A percentile compares a stretch with the other conserved stretches of the same genome.
phyloP scores from a whole-genome alignment of 2,797 vertebrate genomes.

The Hippopotamyrus pictus region DNA sequence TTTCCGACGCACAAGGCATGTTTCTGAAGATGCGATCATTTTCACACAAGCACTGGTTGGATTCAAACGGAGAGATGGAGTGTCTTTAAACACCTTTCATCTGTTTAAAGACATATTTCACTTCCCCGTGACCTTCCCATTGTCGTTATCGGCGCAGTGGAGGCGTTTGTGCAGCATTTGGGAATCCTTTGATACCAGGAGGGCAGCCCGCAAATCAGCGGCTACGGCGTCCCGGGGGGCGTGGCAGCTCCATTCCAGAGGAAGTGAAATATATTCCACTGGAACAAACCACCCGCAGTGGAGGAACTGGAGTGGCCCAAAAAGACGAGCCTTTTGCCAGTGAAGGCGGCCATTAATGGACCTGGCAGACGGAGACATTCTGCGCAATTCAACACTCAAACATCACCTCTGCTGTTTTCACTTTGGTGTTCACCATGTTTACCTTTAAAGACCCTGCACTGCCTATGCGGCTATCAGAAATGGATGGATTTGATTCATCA shows the following conservation, averaged over 20 bases:
- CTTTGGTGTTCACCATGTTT: background rate
- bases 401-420: background rate
- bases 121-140: background rate
- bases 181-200: conserved; percentile 41
- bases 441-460: background rate
- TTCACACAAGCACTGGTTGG: background rate
- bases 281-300: conserved; percentile 52
- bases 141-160: background rate
- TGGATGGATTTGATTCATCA: background rate
- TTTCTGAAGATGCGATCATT: background rate
- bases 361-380: background rate
- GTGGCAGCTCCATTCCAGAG: conserved; percentile 56
- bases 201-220: conserved; percentile 58
- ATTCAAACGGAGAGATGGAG: background rate
- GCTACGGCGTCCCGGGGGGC: conserved; percentile 57
- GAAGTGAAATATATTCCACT: conserved; percentile 43
- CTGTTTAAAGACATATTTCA: background rate
- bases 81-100: background rate
- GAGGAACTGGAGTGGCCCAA: conserved; percentile 39
- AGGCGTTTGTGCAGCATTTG: conserved; percentile 1
- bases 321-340: background rate
- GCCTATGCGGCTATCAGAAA: background rate
- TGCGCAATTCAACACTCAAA: background rate
- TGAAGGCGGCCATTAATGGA: background rate
- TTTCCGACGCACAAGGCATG: background rate